These are phyloP conservation scores for Esox niger DNA, from an alignment of 2,113 vertebrate genomes.

Conservation along the genomic window DNA sequence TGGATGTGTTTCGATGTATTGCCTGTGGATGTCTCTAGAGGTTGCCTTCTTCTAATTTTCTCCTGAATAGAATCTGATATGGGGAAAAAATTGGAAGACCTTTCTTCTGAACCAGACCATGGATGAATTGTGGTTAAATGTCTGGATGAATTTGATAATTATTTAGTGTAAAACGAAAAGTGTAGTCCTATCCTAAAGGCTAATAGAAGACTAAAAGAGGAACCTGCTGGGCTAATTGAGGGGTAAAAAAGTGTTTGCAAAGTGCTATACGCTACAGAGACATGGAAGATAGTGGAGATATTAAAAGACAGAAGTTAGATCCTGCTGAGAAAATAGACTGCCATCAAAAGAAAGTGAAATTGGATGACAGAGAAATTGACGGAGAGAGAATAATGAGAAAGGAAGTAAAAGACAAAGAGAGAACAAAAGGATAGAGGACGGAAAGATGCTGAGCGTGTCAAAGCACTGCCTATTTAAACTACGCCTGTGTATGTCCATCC, in stretches of 20 bases:
- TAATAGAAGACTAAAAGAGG: conserved; percentile 16
- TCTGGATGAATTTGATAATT: conserved; percentile 33
- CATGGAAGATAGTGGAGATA: background rate
- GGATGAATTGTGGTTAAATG: conserved; percentile 29
- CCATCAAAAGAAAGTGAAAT: background rate
- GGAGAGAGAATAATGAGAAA: background rate
- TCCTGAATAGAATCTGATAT: conserved; percentile 26
- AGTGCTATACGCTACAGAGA: background rate
- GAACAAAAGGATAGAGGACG: background rate
- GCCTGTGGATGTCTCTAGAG: background rate
- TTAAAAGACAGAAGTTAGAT: background rate
- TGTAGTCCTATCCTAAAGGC: conserved; percentile 21
- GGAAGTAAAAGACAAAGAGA: background rate
- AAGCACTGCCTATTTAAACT: background rate
- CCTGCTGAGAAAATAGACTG: background rate
- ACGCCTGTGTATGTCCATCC: background rate
- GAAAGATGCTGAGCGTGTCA: background rate
- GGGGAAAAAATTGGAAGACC: conserved; percentile 15
- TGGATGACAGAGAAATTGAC: background rate
- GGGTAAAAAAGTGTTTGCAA: background rate
- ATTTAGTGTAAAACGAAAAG: conserved; percentile 12
- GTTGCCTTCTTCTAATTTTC: background rate
- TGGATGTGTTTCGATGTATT: background rate
- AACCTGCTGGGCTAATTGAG: conserved; percentile 7
- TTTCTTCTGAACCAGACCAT: conserved; percentile 5